A percentile compares a stretch with the other conserved stretches of the same genome.
These are phyloP conservation scores for Euplexia lucipara DNA, from an alignment of 2,888 invertebrate species.

Conservation along the genomic window DNA sequence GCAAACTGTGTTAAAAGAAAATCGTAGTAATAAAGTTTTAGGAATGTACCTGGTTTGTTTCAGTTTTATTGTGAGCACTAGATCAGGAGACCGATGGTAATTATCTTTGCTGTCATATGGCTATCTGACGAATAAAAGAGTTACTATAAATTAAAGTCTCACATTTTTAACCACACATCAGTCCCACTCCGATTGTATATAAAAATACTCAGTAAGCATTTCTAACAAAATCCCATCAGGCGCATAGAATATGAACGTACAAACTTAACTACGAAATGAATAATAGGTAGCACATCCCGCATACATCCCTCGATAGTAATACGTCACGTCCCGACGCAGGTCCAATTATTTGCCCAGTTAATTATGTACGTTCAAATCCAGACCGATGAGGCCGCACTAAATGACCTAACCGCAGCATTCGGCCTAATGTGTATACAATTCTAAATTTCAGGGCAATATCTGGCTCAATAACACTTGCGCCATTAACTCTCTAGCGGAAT, in stretches of 20 bases:
- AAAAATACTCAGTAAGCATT: neutral
- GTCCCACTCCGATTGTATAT: neutral
- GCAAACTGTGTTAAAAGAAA: too few species aligned
- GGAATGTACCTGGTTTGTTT: neutral
- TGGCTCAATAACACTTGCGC: constrained; percentile 87
- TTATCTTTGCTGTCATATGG: too few species aligned
- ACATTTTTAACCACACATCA: neutral
- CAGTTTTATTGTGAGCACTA: neutral
- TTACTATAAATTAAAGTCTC: neutral
- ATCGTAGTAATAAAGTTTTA: too few species aligned
- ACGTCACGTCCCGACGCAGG: constrained; percentile 47
- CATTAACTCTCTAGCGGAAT: constrained; percentile 85
- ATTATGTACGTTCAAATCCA: constrained; percentile 56
- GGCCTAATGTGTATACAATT: constrained; percentile 65
- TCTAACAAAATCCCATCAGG: constrained; percentile 16
- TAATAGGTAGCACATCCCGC: constrained; percentile 35
- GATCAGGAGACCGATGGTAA: too few species aligned
- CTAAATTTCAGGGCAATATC: constrained; percentile 81
- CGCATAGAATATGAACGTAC: constrained; percentile 36
- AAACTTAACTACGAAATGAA: constrained; percentile 43
- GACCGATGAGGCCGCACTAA: constrained; percentile 52
- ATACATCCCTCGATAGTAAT: constrained; percentile 55
- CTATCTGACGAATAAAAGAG: neutral
- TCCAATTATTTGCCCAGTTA: constrained; percentile 55
- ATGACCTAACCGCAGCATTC: constrained; percentile 67